Conservation (phyloP, 2,888 invertebrate species). For the Drosophila paramelanica region DNA sequence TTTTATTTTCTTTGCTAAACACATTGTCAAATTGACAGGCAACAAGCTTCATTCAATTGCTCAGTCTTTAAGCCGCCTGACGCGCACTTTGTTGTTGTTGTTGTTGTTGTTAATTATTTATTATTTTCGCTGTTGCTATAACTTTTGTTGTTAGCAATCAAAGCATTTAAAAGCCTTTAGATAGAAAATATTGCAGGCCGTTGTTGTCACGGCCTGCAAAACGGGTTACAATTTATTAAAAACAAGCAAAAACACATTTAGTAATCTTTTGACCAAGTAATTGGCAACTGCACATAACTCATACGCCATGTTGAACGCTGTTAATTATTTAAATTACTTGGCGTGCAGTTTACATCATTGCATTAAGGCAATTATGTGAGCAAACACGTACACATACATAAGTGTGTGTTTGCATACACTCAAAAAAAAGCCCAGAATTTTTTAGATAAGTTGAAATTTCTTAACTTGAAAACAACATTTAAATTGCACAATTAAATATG, state of each 20-base stretch:
- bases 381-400: constrained; percentile 8
- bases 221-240: constrained; percentile 57
- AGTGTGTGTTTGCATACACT: background rate
- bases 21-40: constrained; percentile 71
- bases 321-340: constrained; percentile 70
- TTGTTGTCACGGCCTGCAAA: constrained; percentile 35
- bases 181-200: background rate
- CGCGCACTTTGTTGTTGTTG: constrained; percentile 8
- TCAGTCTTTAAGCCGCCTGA: constrained; percentile 17
- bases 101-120: constrained; percentile 52
- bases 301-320: constrained; percentile 68
- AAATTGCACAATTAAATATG: too few species aligned
- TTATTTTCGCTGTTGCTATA: constrained; percentile 37
- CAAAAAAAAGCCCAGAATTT: background rate
- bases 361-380: constrained; percentile 69
- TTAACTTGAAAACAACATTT: too few species aligned
- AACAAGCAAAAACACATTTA: constrained; percentile 20
- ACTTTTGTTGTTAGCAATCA: constrained; percentile 12
- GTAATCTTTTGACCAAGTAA: constrained; percentile 45
- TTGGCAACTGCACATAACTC: constrained; percentile 46
- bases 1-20: constrained; percentile 48
- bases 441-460: too few species aligned
- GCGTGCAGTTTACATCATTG: constrained; percentile 39
- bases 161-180: constrained; percentile 29
- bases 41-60: constrained; percentile 70